Evolutionary conservation across 2,797 vertebrate species (phyloP).

Genomic region (Nannoperca australis): DNA sequence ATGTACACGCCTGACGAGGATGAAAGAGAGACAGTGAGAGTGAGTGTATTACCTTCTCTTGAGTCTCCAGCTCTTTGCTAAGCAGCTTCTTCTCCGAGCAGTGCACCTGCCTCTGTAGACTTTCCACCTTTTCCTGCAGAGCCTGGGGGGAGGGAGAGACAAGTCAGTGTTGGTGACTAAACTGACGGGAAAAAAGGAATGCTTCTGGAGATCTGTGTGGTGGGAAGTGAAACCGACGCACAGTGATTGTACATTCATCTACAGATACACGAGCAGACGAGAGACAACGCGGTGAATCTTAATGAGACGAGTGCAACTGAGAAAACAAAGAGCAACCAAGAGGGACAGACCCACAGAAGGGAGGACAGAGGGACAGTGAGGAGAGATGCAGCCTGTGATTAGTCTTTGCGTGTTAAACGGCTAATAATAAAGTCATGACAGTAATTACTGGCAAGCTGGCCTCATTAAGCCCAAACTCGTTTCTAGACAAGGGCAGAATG

Average conservation of each 20-base stretch:
- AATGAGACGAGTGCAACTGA: slow-evolving; percentile 6
- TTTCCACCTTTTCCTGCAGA: slow-evolving; percentile 89
- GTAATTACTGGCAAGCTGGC: slow-evolving; percentile 59
- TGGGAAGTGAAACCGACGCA: slow-evolving; percentile 32
- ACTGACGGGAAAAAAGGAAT: slow-evolving; percentile 36
- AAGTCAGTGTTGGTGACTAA: slow-evolving; percentile 37
- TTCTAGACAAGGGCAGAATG: slow-evolving; percentile 55
- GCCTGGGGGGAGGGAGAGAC: slow-evolving; percentile 83
- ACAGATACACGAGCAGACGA: slow-evolving; percentile 11
- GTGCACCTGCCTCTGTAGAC: slow-evolving; percentile 82
- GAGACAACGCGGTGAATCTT: background rate
- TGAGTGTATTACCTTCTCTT: slow-evolving; percentile 89
- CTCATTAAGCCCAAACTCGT: slow-evolving; percentile 64
- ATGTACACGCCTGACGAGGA: slow-evolving; percentile 19
- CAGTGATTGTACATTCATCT: slow-evolving; percentile 40
- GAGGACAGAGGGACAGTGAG: slow-evolving; percentile 21
- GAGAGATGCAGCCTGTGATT: slow-evolving; percentile 55
- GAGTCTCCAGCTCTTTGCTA: slow-evolving; percentile 87
- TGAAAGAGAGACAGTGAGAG: slow-evolving; percentile 24
- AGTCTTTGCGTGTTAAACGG: slow-evolving; percentile 57
- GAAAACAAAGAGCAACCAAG: slow-evolving; percentile 44
- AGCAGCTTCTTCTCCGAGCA: slow-evolving; percentile 88
- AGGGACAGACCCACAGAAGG: slow-evolving; percentile 11
- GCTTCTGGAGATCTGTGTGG: slow-evolving; percentile 15
- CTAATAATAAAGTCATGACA: slow-evolving; percentile 68